Evolutionary conservation across 2,113 vertebrate genomes (phyloP).

Genomic region (Bufo gargarizans): DNA sequence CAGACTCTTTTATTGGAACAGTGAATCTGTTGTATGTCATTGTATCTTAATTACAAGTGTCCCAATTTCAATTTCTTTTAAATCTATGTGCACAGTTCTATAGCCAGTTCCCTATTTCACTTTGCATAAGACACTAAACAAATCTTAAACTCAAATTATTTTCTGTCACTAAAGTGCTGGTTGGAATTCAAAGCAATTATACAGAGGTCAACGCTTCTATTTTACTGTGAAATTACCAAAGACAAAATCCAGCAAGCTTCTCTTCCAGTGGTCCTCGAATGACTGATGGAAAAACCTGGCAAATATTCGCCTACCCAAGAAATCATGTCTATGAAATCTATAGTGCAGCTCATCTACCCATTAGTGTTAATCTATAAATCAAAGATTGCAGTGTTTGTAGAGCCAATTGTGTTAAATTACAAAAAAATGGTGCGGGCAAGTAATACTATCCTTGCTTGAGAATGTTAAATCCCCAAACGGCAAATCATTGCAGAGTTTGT

Average conservation of each 20-base stretch:
- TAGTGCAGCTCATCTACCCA: constrained; percentile 18
- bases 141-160: constrained; percentile 43
- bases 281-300: constrained; percentile 18
- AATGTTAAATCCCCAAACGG: constrained; percentile 51
- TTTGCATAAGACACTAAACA: constrained; percentile 35
- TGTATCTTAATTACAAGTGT: constrained; percentile 45
- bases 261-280: neutral
- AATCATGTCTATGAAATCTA: constrained; percentile 20
- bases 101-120: constrained; percentile 31
- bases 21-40: constrained; percentile 28
- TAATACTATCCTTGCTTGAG: constrained; percentile 47
- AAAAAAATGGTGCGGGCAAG: constrained; percentile 40
- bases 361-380: constrained; percentile 50
- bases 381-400: constrained; percentile 29
- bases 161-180: constrained; percentile 48
- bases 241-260: neutral
- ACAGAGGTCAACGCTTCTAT: constrained; percentile 30
- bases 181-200: constrained; percentile 46
- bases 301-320: neutral
- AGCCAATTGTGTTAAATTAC: constrained; percentile 54
- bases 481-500: constrained; percentile 53
- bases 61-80: constrained; percentile 34
- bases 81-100: constrained; percentile 4
- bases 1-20: constrained; percentile 10
- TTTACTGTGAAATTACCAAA: constrained; percentile 30